A percentile compares a stretch with the other conserved stretches of the same genome.
Evolutionary conservation across 1,140 invertebrate species (phyloP).

Genomic region (Papilio xuthus): DNA sequence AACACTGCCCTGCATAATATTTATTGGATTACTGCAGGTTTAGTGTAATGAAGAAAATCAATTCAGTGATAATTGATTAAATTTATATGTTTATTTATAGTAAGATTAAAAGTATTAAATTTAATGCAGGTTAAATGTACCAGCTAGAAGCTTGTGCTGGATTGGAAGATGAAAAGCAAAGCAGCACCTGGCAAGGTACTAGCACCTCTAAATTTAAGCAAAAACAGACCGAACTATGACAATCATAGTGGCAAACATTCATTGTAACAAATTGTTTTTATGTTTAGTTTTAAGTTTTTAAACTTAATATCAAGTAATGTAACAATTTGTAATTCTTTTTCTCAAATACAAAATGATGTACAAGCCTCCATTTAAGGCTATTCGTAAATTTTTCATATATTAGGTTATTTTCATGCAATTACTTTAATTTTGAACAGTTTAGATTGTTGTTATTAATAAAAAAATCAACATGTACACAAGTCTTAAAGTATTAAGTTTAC

Average conservation of each 20-base stretch:
- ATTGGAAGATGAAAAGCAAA: constrained; percentile 51
- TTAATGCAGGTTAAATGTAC: constrained; percentile 68
- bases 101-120: constrained; percentile 38
- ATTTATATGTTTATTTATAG: too few relatives aligned
- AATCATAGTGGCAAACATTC: constrained; percentile 71
- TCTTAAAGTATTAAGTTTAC: constrained; percentile 2
- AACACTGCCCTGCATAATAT: too few relatives aligned
- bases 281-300: constrained; percentile 63
- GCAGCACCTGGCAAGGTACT: constrained; percentile 76
- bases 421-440: constrained; percentile 13
- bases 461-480: background rate
- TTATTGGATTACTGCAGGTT: too few relatives aligned
- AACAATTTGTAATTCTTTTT: constrained; percentile 58
- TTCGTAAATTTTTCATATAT: constrained; percentile 1
- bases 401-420: background rate
- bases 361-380: background rate
- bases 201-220: constrained; percentile 61
- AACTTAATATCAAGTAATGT: constrained; percentile 49
- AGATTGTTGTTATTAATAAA: background rate
- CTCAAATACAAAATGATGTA: constrained; percentile 21
- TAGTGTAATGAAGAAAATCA: too few relatives aligned
- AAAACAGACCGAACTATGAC: constrained; percentile 73
- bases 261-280: constrained; percentile 67
- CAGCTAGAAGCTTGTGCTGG: constrained; percentile 63
- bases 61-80: too few relatives aligned